Percentiles rank a stretch among this genome's conserved stretches.
Conservation (phyloP, 1,140 invertebrate species). For the Saccostrea echinata region DNA sequence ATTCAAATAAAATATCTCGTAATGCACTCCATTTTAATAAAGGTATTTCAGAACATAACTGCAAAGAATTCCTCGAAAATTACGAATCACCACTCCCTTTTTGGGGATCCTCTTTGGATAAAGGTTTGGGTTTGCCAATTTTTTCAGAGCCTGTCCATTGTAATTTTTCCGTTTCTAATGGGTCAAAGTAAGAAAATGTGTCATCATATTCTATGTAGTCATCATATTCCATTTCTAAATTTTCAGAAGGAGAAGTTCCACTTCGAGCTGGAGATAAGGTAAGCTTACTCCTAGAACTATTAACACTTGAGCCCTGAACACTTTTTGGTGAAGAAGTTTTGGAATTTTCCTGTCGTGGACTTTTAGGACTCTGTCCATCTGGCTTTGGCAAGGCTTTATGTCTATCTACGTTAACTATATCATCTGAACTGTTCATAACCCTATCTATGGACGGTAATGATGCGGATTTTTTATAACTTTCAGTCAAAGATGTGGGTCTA, state of each 20-base stretch:
- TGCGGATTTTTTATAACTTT: constrained; percentile 65
- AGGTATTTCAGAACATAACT: not conserved
- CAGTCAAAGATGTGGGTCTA: constrained; percentile 73
- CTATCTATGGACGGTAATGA: constrained; percentile 42
- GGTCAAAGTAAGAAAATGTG: constrained; percentile 76
- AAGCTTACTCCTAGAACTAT: constrained; percentile 65
- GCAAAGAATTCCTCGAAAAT: not conserved
- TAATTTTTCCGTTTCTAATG: constrained; percentile 70
- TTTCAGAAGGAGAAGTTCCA: constrained; percentile 69
- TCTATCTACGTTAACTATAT: constrained; percentile 62
- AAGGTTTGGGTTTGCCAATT: constrained; percentile 60
- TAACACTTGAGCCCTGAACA: constrained; percentile 61
- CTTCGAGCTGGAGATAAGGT: constrained; percentile 73
- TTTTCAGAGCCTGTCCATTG: constrained; percentile 73
- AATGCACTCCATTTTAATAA: not conserved
- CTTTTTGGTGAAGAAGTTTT: constrained; percentile 66
- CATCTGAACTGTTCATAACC: constrained; percentile 1
- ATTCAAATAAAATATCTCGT: not conserved
- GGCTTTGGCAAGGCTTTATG: constrained; percentile 71
- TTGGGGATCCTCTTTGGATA: not conserved
- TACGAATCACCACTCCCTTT: not conserved
- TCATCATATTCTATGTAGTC: constrained; percentile 76
- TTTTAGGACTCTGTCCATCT: constrained; percentile 75
- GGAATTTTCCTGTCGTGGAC: constrained; percentile 57
- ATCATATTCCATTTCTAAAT: constrained; percentile 76